Evolutionary conservation across 2,797 vertebrate species (phyloP), one percentile per base, ranked within the genome.

Genomic region (Ctenochaetus hawaiiensis): DNA sequence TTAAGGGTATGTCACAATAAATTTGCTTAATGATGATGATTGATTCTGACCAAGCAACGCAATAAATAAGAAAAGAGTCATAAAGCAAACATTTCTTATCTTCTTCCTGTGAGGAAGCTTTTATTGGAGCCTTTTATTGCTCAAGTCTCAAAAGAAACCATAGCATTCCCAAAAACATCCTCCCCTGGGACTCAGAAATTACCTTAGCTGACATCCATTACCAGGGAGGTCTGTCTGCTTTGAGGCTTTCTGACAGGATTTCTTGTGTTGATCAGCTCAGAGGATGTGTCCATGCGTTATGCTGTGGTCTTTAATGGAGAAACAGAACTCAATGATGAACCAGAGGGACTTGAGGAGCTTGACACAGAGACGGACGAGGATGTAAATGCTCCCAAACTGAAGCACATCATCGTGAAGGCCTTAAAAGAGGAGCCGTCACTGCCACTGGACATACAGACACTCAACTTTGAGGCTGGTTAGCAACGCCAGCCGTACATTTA

Each of bases 271-370:
- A 49, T 59, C 90, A 99, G 97, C 37, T 94, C 94, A 20, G 96
- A 96, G 89, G 96, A 95, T 63, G 91, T 88, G n/a, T 81, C 97
- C 39, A 91, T 96, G 69, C 94, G 83, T 5, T 97, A 96, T 1
- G 93, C 94, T 34, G 96, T 96, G 73, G 92, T 97, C 88, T 99
- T 99, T 87, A 96, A 96, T 17, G 94, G 92, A 65, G 94, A 96
- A 57, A 96, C 94, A 0, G 95, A 96, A 59, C 94, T 95, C 51
- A 93, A 92, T 66, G 95, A 92, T 0, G 94, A 95, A 59, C 92
- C 93, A 0, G 84, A 77, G 26, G 58, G 76, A 49, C 84, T 87
- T 5, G 54, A 60, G 54, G 78, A 88, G 47, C 51, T 61, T 6
- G 66, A 79, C 26, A 13, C 53, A 6, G 86, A 82, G 12, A 47